Base-by-base conservation (phyloP, 2,888 invertebrate species). In the Hydrotaea diabolus region DNA sequence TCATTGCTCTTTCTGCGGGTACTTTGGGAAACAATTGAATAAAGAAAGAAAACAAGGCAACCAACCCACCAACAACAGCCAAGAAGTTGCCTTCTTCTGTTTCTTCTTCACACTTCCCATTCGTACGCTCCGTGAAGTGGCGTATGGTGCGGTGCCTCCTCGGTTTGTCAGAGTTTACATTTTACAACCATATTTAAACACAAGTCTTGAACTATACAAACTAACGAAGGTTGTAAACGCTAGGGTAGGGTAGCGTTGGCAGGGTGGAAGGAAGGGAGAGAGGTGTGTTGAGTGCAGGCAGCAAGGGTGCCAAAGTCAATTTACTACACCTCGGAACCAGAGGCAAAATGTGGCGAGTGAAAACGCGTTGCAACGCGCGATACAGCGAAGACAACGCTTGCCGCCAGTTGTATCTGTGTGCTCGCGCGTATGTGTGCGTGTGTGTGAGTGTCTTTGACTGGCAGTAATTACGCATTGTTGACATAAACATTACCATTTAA, bases 241-340 rank as follows among this genome's bases (percentile, higher is more conserved):
- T n/a, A n/a, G 64, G 64, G 17, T 13, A 13, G 11, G 4, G 39
- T n/a, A n/a, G n/a, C n/a, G 43, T 64, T 4, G 39, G 21, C 2
- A 4, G 21, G 17, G 43, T 13, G 64, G 19, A 17, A 64, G 36
- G 17, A 26, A 64, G 36, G 39, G 21, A 66, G 21, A 8, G 53
- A 21, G 17, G 64, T 64, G 36, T 36, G 39, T 36, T 31, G 17
- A n/a, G 43, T 62, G 62, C 62, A 59, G 39, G 39, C 43, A 72
- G 62, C 76, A 73, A 59, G 73, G 82, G 73, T 82, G 73, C 66
- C 73, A 77, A 82, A 82, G 73, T 82, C 74, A 77, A 82, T 76
- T 74, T 69, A 73, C 55, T 73, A 69, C 23, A 64, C 73, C 72
- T 36, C 36, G 53, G 21, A 43, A 66, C 19, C 66, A n/a, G 62